Evolutionary conservation across 53 echinoderm and acorn worm genomes (phyloP), one percentile per base, ranked within the genome.

Genomic region (Zoroaster sp.): DNA sequence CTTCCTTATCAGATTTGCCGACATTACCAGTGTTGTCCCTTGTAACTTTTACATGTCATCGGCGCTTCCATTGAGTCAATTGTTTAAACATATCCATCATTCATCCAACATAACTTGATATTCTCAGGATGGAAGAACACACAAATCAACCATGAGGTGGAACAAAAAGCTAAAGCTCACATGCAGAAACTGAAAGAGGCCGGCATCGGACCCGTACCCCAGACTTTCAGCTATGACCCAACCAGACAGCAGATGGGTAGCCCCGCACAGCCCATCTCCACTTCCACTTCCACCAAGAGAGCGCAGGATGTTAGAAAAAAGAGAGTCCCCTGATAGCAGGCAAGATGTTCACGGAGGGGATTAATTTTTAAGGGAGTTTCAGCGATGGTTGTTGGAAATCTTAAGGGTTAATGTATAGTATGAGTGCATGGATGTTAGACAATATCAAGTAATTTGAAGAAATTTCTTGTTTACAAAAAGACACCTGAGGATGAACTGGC

Each of bases 201-300:
- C 40, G 98, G 98, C 11, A 95, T 90, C 13, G 95, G 95, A 15
- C 98, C 98, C 3, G 93, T 98, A n/a, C 95, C 98, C 30, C 94
- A 98, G 91, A 98, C 95, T 17, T 98, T 92, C 78, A 79, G 46
- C 81, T 94, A 95, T 72, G 95, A 95, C 75, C 95, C 98, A 7
- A 98, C 95, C 18, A 74, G 89, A 17, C 93, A 88, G 39, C 93
- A 93, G 43, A 88, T 91, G 11, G 75, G 85, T 80, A 44, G 73
- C 92, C 37, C 90, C 80, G 78, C 92, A 9, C 89, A 89, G 43
- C 20, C 77, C n/a, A 89, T 90, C 35, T 80, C 87, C 4, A 85
- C 94, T n/a, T n/a, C n/a, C 33, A 78, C 72, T 8, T 8, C 63
- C 17, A 51, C 81, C 23, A 94, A 90, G 77, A 63, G 81, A 17